Conservation (phyloP, 2,797 vertebrate genomes). For the Cyprinodon diabolis region DNA sequence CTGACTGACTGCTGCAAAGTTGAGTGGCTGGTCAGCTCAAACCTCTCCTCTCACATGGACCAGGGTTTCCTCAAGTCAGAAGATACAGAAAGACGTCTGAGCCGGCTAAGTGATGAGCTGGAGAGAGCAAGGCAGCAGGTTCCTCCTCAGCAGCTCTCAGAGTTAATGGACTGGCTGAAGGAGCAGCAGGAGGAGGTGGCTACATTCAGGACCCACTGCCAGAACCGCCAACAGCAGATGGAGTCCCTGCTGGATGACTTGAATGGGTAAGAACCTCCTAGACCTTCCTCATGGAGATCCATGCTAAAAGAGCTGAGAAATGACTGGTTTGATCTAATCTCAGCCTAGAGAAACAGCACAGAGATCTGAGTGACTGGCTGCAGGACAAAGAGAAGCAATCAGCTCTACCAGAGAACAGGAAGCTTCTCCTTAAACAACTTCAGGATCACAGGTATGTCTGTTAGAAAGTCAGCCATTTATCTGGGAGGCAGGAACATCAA, state of each 20-base stretch:
- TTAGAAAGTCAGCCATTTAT: too few relatives aligned
- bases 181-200: slow-evolving; percentile 86
- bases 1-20: background rate
- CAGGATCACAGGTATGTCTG: slow-evolving; percentile 38
- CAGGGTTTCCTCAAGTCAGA: slow-evolving; percentile 86
- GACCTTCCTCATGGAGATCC: background rate
- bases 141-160: slow-evolving; percentile 77
- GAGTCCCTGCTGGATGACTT: slow-evolving; percentile 75
- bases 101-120: slow-evolving; percentile 80
- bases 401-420: slow-evolving; percentile 62
- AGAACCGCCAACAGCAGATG: slow-evolving; percentile 80
- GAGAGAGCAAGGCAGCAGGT: slow-evolving; percentile 77
- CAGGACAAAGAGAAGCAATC: slow-evolving; percentile 80
- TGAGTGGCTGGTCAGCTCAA: background rate
- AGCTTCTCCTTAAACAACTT: slow-evolving; percentile 77
- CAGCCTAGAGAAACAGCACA: slow-evolving; percentile 85
- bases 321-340: background rate
- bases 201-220: slow-evolving; percentile 82
- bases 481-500: too few relatives aligned
- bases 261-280: slow-evolving; percentile 73
- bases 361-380: slow-evolving; percentile 83
- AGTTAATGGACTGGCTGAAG: slow-evolving; percentile 81
- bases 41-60: background rate
- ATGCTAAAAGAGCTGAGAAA: background rate
- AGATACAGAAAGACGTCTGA: slow-evolving; percentile 82